These are phyloP conservation scores for Halcyon smyrnensis DNA, from an alignment of 2,797 vertebrate genomes.

Conservation along the genomic window DNA sequence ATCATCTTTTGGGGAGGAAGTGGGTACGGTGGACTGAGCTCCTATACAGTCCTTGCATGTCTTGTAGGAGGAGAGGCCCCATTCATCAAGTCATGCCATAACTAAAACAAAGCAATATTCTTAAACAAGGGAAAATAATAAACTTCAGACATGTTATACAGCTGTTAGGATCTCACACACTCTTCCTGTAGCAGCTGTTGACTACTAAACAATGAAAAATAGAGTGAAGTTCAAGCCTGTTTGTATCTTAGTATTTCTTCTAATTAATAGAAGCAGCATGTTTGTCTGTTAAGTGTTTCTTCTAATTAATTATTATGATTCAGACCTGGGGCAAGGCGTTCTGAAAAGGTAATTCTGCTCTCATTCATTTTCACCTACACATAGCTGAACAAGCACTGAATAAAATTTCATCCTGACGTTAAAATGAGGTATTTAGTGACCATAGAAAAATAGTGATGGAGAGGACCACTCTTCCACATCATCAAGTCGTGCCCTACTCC, in stretches of 20 bases:
- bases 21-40: not conserved
- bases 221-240: not conserved
- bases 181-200: not conserved
- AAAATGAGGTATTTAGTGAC: not conserved
- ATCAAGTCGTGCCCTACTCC: not conserved
- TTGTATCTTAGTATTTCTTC: not conserved
- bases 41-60: not conserved
- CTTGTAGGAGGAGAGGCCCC: not conserved
- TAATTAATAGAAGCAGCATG: not conserved
- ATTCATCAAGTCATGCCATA: rapidly evolving
- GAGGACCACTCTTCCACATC: not conserved
- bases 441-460: not conserved
- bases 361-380: not conserved
- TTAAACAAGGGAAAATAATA: not conserved
- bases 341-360: not conserved
- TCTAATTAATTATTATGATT: not conserved
- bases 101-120: not conserved
- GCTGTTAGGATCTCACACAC: not conserved
- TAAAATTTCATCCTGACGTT: not conserved
- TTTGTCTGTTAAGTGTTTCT: not conserved
- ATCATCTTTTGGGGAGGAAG: not conserved
- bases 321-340: not conserved
- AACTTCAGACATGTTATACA: rapidly evolving
- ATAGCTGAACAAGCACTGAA: not conserved
- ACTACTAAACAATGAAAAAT: not conserved